These are phyloP conservation scores for Lepidurus couesii DNA, from an alignment of 1,140 invertebrate species.

Conservation along the genomic window DNA sequence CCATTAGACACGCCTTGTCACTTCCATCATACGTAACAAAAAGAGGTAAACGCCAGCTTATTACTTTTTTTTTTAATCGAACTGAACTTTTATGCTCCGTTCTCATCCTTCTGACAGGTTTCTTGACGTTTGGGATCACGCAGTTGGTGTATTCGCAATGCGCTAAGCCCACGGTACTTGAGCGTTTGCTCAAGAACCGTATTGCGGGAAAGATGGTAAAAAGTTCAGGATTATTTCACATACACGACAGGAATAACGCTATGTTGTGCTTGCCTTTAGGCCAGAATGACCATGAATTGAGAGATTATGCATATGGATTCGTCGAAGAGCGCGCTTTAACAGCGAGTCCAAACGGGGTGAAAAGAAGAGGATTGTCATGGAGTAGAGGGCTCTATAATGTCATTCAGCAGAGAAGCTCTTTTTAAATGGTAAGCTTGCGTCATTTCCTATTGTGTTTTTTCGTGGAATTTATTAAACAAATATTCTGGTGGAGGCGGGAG, in stretches of 20 bases:
- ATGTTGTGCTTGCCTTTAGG: neutral
- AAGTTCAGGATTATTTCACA: too few species aligned
- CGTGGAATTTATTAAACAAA: slow-evolving; percentile 18
- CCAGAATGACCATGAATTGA: neutral
- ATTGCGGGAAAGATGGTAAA: too few species aligned
- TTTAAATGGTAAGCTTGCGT: slow-evolving; percentile 14
- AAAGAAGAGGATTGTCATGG: slow-evolving; percentile 19
- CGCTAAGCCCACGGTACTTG: too few species aligned
- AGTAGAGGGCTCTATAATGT: slow-evolving; percentile 2
- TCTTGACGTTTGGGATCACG: neutral
- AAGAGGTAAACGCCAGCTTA: neutral
- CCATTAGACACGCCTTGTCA: slow-evolving; percentile 17
- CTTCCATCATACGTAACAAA: slow-evolving; percentile 5
- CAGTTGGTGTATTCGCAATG: too few species aligned
- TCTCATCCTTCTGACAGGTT: slow-evolving; percentile 1
- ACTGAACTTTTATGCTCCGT: neutral
- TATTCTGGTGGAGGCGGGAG: slow-evolving; percentile 16
- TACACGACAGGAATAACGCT: neutral
- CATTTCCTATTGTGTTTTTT: slow-evolving; percentile 8
- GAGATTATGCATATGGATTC: slow-evolving; percentile 22
- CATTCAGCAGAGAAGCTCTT: neutral
- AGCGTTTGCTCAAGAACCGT: too few species aligned
- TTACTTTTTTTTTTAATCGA: neutral
- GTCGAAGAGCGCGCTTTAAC: slow-evolving; percentile 14
- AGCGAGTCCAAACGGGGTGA: neutral